Evolutionary conservation across 2,888 invertebrate species (phyloP).

Genomic region (Sclerodermus sp.): DNA sequence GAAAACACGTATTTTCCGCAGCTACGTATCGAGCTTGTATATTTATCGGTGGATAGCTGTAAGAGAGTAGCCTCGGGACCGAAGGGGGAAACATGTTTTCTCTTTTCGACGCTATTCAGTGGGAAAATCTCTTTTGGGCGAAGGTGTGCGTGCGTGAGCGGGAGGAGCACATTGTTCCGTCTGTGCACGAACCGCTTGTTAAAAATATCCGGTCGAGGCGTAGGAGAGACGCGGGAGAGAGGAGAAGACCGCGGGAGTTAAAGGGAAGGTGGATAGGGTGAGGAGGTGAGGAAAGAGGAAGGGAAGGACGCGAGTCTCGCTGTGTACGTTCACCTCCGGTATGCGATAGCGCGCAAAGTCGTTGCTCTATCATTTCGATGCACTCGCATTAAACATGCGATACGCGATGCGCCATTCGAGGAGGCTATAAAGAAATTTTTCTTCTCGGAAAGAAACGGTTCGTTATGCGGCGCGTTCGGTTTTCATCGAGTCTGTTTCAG

Average conservation of each 20-base stretch:
- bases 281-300: not conserved
- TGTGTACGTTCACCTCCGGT: slow-evolving; percentile 32
- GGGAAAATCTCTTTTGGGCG: too few relatives aligned
- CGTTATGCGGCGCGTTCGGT: too few relatives aligned
- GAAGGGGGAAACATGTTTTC: too few relatives aligned
- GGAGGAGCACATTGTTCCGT: slow-evolving; percentile 34
- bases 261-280: slow-evolving; percentile 5
- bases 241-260: slow-evolving; percentile 5
- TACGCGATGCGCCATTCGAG: too few relatives aligned
- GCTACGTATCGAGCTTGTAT: too few relatives aligned
- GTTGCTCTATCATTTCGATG: slow-evolving; percentile 4
- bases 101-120: too few relatives aligned
- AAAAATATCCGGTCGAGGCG: slow-evolving; percentile 37
- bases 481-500: too few relatives aligned
- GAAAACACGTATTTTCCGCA: too few relatives aligned
- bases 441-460: too few relatives aligned
- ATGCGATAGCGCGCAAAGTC: not conserved
- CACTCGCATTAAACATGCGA: not conserved
- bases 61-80: too few relatives aligned
- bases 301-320: not conserved
- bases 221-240: not conserved
- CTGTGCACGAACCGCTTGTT: slow-evolving; percentile 36
- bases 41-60: too few relatives aligned
- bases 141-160: not conserved
- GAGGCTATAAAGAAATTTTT: too few relatives aligned